A percentile compares a stretch with the other conserved stretches of the same genome.
These are phyloP conservation scores for Hippocampus comes DNA, from an alignment of 2,113 vertebrate genomes.

Conservation along the genomic window DNA sequence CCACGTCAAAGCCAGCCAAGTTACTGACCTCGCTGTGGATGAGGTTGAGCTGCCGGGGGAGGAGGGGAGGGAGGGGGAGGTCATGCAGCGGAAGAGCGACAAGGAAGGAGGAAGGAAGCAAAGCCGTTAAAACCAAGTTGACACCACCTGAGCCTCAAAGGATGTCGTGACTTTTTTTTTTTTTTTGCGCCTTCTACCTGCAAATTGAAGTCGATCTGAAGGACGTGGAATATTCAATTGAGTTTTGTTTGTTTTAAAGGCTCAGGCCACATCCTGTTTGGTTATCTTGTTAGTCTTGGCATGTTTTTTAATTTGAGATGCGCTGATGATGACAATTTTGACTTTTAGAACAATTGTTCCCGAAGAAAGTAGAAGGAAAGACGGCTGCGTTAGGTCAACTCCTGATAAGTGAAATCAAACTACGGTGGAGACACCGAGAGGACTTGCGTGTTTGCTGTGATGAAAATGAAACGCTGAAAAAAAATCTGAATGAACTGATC, in stretches of 20 bases:
- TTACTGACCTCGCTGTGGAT: slow-evolving; percentile 99
- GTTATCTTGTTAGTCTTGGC: background rate
- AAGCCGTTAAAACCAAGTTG: slow-evolving; percentile 57
- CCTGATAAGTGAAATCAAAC: background rate
- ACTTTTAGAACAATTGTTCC: background rate
- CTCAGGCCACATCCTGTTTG: slow-evolving; percentile 16
- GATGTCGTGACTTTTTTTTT: slow-evolving; percentile 11
- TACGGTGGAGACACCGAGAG: background rate
- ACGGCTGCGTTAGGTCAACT: background rate
- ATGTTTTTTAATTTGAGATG: background rate
- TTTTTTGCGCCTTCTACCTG: background rate
- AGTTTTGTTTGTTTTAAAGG: background rate
- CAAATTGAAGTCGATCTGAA: too few relatives aligned
- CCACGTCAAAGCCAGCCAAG: slow-evolving; percentile 99
- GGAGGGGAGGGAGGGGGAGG: slow-evolving; percentile 50
- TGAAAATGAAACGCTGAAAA: too few relatives aligned
- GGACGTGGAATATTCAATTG: too few relatives aligned
- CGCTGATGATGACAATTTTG: background rate
- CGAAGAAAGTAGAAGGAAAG: background rate
- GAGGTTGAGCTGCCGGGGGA: slow-evolving; percentile 90
- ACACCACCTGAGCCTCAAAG: slow-evolving; percentile 22
- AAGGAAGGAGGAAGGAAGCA: slow-evolving; percentile 55
- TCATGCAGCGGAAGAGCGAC: slow-evolving; percentile 55
- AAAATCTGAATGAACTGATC: too few relatives aligned
- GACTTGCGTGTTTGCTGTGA: too few relatives aligned